Base-by-base conservation (phyloP, 2,113 vertebrate genomes). In the Amazona vittata region DNA sequence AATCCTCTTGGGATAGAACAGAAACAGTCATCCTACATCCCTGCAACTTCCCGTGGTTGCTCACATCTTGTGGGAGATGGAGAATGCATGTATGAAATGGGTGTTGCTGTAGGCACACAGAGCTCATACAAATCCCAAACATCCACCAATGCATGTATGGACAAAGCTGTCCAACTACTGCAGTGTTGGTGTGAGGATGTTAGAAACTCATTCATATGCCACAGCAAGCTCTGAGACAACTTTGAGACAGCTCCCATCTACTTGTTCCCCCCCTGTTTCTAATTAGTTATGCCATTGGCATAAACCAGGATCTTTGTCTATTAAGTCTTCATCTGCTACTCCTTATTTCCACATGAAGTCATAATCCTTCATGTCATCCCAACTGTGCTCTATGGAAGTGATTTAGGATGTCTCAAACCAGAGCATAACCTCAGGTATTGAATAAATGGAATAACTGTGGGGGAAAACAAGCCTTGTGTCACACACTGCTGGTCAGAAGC, bases 351-450 rank as follows among this genome's bases (percentile, higher is more conserved):
- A 67, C 65, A 70, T 60, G 71, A 93, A 92, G 53, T 57, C 68
- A 59, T 50, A 89, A 50, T 75, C 44, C 95, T 88, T 87, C 82
- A 15, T 91, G 89, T 47, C 78, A 78, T 70, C 93, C 91, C 78
- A 80, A 75, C 53, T 83, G 68, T 43, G 63, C 21, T 11, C 82
- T 80, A 10, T 49, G 79, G 84, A 86, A 94, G 21, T 92, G 94
- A 83, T 88, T 96, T 75, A 86, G 78, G 50, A 75, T 52, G 60
- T 28, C 84, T 80, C 11, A 0, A 60, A 94, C 10, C 31, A 22
- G 74, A 84, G 53, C 29, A 59, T 55, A 68, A 93, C 81, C 47
- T 88, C 91, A 97, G 97, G 96, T 97, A 87, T 8, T 71, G 59
- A 94, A 91, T 83, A 97, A 92, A 55, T 20, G 25, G 87, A 85